phyloP scores from a whole-genome alignment of 2,113 vertebrate genomes.

The Egretta garzetta region DNA sequence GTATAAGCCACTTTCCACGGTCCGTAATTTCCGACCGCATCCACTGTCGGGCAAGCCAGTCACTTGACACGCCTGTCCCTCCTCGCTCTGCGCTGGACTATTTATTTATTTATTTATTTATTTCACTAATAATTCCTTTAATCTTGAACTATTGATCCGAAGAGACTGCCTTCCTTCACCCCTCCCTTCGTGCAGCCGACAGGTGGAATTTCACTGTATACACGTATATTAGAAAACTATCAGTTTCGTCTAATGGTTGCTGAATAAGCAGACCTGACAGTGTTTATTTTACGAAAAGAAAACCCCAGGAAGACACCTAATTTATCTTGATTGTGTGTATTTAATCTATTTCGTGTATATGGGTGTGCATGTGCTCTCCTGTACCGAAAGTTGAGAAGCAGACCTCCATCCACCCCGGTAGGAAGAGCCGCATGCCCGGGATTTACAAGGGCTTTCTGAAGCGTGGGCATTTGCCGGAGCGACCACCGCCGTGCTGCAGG shows the following conservation, averaged over 20 bases:
- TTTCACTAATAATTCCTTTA: background rate
- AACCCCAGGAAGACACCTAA: slow-evolving; percentile 13
- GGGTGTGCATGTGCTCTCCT: background rate
- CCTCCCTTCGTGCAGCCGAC: background rate
- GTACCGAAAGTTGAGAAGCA: background rate
- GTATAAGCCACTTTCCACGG: background rate
- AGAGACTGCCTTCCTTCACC: background rate
- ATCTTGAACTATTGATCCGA: background rate
- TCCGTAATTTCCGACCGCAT: background rate
- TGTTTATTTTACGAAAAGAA: slow-evolving; percentile 36
- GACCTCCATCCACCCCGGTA: fast-evolving
- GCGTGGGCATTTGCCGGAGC: background rate
- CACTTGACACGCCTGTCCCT: background rate
- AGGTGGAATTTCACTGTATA: slow-evolving; percentile 28
- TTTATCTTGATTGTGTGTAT: slow-evolving; percentile 6
- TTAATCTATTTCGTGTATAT: background rate
- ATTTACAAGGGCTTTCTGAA: background rate
- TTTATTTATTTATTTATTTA: background rate
- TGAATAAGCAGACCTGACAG: slow-evolving; percentile 25
- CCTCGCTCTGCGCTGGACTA: fast-evolving
- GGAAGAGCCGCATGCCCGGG: background rate
- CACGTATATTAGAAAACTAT: background rate
- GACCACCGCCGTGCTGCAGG: background rate
- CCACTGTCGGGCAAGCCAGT: background rate
- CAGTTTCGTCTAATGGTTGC: background rate